These are phyloP conservation scores for Sclerodermus sp. DNA, from an alignment of 2,888 invertebrate species.

Conservation along the genomic window DNA sequence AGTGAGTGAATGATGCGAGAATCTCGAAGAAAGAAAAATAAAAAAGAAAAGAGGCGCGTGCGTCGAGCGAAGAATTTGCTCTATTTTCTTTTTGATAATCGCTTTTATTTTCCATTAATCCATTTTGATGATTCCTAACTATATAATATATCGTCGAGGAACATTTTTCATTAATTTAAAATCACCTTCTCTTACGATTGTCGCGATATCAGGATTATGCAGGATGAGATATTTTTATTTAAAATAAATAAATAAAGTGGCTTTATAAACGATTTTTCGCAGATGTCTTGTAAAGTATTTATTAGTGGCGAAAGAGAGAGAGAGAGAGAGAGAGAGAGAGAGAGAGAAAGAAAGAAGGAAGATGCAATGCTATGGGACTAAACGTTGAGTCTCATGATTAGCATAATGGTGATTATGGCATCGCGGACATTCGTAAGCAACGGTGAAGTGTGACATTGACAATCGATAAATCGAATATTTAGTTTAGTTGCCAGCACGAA, in stretches of 20 bases:
- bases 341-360: no score
- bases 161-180: not conserved
- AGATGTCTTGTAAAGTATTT: no score
- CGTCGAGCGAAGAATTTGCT: conserved; percentile 22
- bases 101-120: conserved; percentile 18
- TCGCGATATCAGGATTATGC: not conserved
- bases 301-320: no score
- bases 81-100: conserved; percentile 22
- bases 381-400: no score
- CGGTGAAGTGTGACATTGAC: not conserved
- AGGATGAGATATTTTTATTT: no score
- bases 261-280: no score
- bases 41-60: conserved; percentile 5
- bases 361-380: no score
- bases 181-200: not conserved
- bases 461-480: conserved; percentile 6
- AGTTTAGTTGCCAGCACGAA: conserved; percentile 29
- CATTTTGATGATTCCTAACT: conserved; percentile 10
- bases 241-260: no score
- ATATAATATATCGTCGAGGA: not conserved
- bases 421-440: no score
- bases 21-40: conserved; percentile 8
- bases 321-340: no score
- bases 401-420: no score
- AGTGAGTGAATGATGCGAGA: conserved; percentile 3